Evolutionary conservation across 2,888 invertebrate species (phyloP).

Genomic region (Tetanocera ferruginea): DNA sequence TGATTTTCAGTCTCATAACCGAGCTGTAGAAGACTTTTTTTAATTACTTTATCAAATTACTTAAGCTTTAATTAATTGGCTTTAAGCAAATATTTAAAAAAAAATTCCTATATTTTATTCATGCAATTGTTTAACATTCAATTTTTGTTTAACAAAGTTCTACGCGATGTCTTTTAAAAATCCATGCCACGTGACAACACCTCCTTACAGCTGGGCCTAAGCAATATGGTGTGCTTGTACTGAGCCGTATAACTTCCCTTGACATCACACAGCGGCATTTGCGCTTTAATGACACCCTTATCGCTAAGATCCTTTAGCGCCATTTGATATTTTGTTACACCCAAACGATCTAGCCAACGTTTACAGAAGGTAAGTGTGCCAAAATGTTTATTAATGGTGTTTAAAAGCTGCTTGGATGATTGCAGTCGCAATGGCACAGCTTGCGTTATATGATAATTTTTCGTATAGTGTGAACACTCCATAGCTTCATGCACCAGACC

Average conservation of each 20-base stretch:
- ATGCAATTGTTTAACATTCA: no score
- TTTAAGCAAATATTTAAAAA: not conserved
- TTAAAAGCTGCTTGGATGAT: conserved; percentile 92
- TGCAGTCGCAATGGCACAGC: conserved; percentile 93
- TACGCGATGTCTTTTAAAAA: conserved; percentile 72
- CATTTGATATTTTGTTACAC: conserved; percentile 98
- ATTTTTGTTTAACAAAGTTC: no score
- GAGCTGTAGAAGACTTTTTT: not conserved
- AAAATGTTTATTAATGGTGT: conserved; percentile 96
- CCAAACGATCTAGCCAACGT: conserved; percentile 97
- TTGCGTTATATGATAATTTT: conserved; percentile 89
- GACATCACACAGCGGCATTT: conserved; percentile 97
- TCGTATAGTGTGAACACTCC: conserved; percentile 99
- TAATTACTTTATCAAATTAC: not conserved
- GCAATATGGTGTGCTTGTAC: conserved; percentile 97
- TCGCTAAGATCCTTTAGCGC: conserved; percentile 98
- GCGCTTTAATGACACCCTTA: conserved; percentile 96
- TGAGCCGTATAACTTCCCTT: conserved; percentile 99
- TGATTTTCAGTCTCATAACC: not conserved
- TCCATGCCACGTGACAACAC: conserved; percentile 97
- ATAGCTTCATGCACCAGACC: conserved; percentile 98
- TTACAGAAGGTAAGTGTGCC: conserved; percentile 98
- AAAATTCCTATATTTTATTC: not conserved
- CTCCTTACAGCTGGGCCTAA: conserved; percentile 98
- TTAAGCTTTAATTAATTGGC: not conserved